Conservation (phyloP, 2,113 vertebrate genomes). For the Bujurquina vittata region DNA sequence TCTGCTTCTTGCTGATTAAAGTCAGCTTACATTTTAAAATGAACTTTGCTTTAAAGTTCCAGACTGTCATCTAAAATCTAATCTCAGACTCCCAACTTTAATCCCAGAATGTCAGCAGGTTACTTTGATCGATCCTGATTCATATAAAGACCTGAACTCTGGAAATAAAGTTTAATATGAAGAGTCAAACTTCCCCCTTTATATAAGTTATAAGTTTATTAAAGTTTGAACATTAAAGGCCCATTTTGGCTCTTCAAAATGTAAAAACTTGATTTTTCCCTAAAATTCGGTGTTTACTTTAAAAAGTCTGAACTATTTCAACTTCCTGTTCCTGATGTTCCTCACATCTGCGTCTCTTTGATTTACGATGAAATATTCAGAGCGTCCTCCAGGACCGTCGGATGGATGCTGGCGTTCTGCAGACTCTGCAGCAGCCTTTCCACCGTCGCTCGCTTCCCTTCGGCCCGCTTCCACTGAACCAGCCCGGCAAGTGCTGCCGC, state of each 20-base stretch:
- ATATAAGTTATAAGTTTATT: background rate
- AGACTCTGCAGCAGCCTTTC: conserved; percentile 79
- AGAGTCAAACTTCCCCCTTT: background rate
- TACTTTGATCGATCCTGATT: background rate
- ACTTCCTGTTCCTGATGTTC: too few relatives aligned
- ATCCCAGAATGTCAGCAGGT: background rate
- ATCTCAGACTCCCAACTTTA: background rate
- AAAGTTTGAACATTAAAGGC: background rate
- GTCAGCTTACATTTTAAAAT: too few relatives aligned
- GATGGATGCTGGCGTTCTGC: conserved; percentile 78
- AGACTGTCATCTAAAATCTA: background rate
- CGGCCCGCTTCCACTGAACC: conserved; percentile 85
- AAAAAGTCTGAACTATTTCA: background rate
- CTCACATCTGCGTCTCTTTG: background rate
- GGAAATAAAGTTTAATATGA: background rate
- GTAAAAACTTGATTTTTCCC: background rate
- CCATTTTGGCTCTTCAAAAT: background rate
- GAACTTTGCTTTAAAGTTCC: too few relatives aligned
- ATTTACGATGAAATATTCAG: background rate
- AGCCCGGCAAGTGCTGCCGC: conserved; percentile 86
- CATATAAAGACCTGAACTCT: background rate
- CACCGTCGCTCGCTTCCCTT: conserved; percentile 85
- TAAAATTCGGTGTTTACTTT: background rate
- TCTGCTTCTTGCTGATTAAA: background rate
- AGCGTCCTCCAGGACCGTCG: conserved; percentile 80